phyloP scores from a whole-genome alignment of 2,888 invertebrate genomes.

The Noctuana brunneofusca region DNA sequence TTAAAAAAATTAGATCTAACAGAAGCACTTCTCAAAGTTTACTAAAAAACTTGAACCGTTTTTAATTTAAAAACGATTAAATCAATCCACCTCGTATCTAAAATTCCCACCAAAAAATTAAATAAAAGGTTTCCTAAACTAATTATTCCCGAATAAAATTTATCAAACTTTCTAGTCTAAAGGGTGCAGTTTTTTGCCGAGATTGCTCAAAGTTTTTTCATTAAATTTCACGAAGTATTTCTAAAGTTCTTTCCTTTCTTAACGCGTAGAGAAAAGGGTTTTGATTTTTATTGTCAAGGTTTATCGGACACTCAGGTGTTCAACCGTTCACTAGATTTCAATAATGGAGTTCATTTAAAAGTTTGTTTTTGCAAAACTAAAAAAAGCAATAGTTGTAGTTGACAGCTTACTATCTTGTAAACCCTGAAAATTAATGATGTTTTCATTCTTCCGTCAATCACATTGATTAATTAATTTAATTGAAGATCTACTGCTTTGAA shows the following conservation, averaged over 20 bases:
- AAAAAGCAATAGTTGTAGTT: background rate
- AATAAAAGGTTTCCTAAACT: conserved; percentile 46
- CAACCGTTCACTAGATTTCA: conserved; percentile 5
- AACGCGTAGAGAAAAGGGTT: conserved; percentile 51
- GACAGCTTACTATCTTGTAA: background rate
- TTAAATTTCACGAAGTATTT: conserved; percentile 67
- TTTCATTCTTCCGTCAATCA: background rate
- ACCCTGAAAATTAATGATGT: background rate
- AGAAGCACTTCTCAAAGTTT: background rate
- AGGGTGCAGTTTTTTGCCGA: conserved; percentile 67
- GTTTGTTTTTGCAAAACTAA: background rate
- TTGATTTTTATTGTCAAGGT: conserved; percentile 45
- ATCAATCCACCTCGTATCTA: conserved; percentile 14
- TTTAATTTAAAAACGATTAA: conserved; percentile 27
- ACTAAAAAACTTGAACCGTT: background rate
- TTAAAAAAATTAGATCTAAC: background rate
- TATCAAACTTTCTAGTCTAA: conserved; percentile 56
- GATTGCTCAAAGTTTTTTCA: conserved; percentile 67
- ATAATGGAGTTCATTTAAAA: background rate
- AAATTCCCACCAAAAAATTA: conserved; percentile 39
- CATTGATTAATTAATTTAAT: too few relatives aligned
- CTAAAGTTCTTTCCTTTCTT: conserved; percentile 58
- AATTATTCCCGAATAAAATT: conserved; percentile 61
- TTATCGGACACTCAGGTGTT: conserved; percentile 9
- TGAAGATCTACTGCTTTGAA: too few relatives aligned